Base-by-base conservation (phyloP, 2,888 invertebrate species). In the Conops quadrifasciatus region DNA sequence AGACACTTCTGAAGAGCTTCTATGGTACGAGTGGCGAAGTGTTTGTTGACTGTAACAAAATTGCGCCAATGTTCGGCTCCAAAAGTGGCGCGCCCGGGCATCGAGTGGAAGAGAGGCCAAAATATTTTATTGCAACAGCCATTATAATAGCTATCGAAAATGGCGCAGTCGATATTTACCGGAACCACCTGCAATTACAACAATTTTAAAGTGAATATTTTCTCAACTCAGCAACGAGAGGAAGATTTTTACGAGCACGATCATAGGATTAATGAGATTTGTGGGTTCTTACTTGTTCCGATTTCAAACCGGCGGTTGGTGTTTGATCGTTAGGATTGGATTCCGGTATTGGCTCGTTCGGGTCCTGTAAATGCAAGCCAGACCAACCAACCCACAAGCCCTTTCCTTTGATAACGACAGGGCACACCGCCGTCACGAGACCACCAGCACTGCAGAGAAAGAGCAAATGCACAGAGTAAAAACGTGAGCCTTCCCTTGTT, bases 331-430 rank as follows among this genome's bases (percentile, higher is more conserved):
- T 90, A 0, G 95, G 94, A 85, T 94, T 91, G 1, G 95, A 94
- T 84, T 95, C 95, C 0, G 95, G 95, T 80, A 95, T 95, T 67
- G 89, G 89, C 81, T 94, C 93, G 75, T 91, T 88, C 7, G 90
- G 90, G 81, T 94, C 90, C 30, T 92, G 90, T 78, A 94, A 88
- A 83, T 95, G 94, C 76, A 95, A 90, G 15, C 95, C 95, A 0
- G 95, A 92, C 95, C 95, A 96, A 76, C 95, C 95, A 51, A 96
- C 94, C 95, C 95, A 96, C 71, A 94, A 88, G 58, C 95, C 95
- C 77, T 90, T 89, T 67, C 94, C 91, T 74, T 92, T 91, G 76
- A 95, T 93, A 7, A 95, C 95, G 13, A 95, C 94, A 0, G 95
- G 95, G 28, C 95, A 95, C 11, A 96, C 95, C 0, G 95, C 95